These are phyloP conservation scores for Chrysina gloriosa DNA, from an alignment of 2,888 invertebrate genomes.

Conservation along the genomic window DNA sequence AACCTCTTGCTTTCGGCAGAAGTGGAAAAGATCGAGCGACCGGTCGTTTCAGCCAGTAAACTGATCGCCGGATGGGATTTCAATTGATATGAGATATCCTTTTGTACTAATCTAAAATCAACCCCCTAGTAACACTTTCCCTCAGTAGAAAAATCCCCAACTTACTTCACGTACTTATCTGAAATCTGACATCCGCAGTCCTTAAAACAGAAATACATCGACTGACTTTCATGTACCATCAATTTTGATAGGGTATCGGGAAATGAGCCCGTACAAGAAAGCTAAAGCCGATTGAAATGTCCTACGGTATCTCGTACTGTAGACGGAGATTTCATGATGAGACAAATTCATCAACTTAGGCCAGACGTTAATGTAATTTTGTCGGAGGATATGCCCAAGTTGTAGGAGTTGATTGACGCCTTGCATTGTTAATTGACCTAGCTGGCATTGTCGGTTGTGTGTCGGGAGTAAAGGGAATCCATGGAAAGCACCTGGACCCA, in stretches of 20 bases:
- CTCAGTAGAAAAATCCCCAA: too few relatives aligned
- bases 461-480: slow-evolving; percentile 83
- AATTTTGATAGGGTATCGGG: slow-evolving; percentile 75
- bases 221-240: slow-evolving; percentile 79
- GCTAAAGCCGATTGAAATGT: slow-evolving; percentile 93
- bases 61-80: slow-evolving; percentile 80
- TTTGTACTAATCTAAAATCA: slow-evolving; percentile 68
- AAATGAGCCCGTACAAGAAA: slow-evolving; percentile 78
- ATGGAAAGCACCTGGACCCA: slow-evolving; percentile 84
- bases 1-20: slow-evolving; percentile 69
- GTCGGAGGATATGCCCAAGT: slow-evolving; percentile 76
- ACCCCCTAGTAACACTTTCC: slow-evolving; percentile 5
- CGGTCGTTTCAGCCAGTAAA: slow-evolving; percentile 75
- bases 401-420: slow-evolving; percentile 86
- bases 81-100: slow-evolving; percentile 74
- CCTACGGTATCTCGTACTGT: slow-evolving; percentile 86
- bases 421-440: slow-evolving; percentile 86
- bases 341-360: slow-evolving; percentile 65
- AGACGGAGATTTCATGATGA: slow-evolving; percentile 74
- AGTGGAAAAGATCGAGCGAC: slow-evolving; percentile 75
- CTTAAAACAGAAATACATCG: slow-evolving; percentile 86
- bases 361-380: slow-evolving; percentile 67
- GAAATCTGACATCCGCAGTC: slow-evolving; percentile 85
- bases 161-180: slow-evolving; percentile 70
- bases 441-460: slow-evolving; percentile 76